A percentile compares a stretch with the other conserved stretches of the same genome.
phyloP scores from a whole-genome alignment of 2,797 vertebrate species.

The Eulemur albifrons region DNA sequence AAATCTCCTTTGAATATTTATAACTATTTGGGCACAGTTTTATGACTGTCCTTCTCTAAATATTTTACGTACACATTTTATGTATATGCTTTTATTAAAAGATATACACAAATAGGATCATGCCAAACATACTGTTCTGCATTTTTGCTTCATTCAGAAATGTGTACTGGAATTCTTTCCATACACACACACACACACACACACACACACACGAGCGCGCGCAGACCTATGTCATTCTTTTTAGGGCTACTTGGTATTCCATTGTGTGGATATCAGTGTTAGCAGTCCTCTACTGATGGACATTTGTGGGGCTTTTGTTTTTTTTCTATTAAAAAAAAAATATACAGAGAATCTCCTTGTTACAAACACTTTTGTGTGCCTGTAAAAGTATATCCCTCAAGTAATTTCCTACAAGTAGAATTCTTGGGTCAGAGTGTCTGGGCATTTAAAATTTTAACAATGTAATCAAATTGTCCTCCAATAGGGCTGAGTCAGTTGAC shows the following conservation, averaged over 20 bases:
- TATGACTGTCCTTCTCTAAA: not conserved
- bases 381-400: not conserved
- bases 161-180: not conserved
- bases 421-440: not conserved
- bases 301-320: not conserved
- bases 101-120: not conserved
- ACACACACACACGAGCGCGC: no score
- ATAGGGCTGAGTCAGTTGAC: not conserved
- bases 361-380: not conserved
- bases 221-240: not conserved
- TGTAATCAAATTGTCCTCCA: not conserved
- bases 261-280: not conserved
- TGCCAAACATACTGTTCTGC: not conserved
- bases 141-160: not conserved
- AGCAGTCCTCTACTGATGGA: not conserved
- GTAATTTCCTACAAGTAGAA: not conserved
- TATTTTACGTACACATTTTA: not conserved
- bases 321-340: not conserved
- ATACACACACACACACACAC: not conserved
- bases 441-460: not conserved
- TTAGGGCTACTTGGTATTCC: not conserved
- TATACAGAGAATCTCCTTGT: not conserved
- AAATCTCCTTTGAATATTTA: conserved; percentile 53
- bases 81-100: not conserved
- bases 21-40: not conserved